Evolutionary conservation across 2,888 invertebrate species (phyloP).

Genomic region (Thecophora atra): DNA sequence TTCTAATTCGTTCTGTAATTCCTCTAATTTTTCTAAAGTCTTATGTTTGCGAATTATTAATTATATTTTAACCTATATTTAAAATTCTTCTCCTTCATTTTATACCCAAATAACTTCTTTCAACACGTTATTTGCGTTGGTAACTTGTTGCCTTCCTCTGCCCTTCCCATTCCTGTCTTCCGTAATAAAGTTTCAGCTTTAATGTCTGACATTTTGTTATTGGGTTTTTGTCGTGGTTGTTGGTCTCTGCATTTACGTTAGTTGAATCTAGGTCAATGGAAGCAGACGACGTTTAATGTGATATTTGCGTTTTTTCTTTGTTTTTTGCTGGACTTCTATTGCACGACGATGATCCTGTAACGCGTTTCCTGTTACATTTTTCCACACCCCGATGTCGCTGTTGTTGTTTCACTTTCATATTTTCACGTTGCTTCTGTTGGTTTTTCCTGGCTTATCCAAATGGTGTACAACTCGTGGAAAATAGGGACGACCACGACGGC

Average conservation of each 20-base stretch:
- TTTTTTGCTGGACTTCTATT: conserved; percentile 11
- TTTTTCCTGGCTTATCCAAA: background rate
- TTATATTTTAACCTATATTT: no score
- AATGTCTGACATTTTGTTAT: background rate
- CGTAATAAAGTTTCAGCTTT: background rate
- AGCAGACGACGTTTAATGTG: background rate
- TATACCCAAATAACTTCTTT: no score
- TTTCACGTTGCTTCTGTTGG: background rate
- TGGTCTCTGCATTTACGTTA: background rate
- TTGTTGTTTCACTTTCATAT: background rate
- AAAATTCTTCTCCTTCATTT: no score
- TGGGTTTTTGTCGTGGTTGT: background rate
- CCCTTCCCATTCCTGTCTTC: background rate
- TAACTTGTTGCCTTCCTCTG: no score
- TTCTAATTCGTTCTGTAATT: no score
- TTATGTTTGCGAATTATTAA: no score
- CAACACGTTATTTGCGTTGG: no score
- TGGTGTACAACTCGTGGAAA: no score
- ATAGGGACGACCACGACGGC: no score
- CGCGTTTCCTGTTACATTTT: conserved; percentile 27
- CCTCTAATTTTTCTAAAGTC: no score
- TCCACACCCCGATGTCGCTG: background rate
- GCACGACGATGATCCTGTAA: conserved; percentile 17
- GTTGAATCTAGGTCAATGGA: conserved; percentile 28
- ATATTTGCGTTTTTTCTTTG: background rate